Evolutionary conservation across 1,140 invertebrate species (phyloP), one percentile per base, ranked within the genome.

Genomic region (Camponotus floridanus): DNA sequence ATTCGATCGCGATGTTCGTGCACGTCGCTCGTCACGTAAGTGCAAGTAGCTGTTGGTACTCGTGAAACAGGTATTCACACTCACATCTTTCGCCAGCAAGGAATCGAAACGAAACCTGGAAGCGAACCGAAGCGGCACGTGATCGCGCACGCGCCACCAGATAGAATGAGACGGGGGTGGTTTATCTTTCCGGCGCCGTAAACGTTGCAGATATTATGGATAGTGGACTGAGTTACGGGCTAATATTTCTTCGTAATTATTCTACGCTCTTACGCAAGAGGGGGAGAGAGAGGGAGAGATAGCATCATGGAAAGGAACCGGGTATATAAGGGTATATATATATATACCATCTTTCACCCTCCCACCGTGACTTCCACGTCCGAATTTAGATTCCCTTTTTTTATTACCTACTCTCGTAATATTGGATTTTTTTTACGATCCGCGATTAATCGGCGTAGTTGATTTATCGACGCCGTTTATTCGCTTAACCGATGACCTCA

Each of bases 221-320:
- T 89, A 86, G 64, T 70, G 81, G 45, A 65, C 48, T 86, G 89
- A 90, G 83, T 90, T 90, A 90, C 88, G 76, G 78, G 57, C 78
- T 88, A 88, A 90, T 90, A 90, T 90, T 89, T 90, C 86, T 90
- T 89, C 88, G 71, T 90, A 90, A 90, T 90, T 89, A 90, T 90
- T 89, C 83, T 67, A 76, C 78, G 74, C 26, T 68, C 26, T 55
- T 73, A 73, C 59, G 61, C 33, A 78, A 2, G 48, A 57, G 51
- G 62, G 15, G 15, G 48, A 51, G 15, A 48, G 9, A 45, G 42
- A 45, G 42, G 42, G 26, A 42, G 62, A 84, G 87, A 85, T 86
- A 89, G 26, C 65, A 89, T 87, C 81, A 70, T 18, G 55, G 74
- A 86, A 55, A 88, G 61, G 51, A 76, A 51, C 57, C 31, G 48